Percentiles rank a stretch among this genome's conserved stretches.
Conservation (phyloP, 1,140 invertebrate species). For the Eumeta japonica region DNA sequence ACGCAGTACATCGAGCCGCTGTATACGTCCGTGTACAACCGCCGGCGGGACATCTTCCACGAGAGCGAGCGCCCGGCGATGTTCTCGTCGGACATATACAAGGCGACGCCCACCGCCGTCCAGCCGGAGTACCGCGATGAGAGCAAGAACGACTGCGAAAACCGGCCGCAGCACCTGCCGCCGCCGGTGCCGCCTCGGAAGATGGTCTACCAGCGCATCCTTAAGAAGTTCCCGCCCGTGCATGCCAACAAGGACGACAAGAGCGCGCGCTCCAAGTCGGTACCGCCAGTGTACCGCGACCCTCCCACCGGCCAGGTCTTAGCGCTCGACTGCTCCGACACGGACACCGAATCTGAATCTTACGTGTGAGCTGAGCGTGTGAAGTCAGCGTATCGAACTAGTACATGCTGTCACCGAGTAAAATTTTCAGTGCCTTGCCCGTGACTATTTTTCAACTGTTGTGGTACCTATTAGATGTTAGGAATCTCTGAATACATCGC, state of each 20-base stretch:
- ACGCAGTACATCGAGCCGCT: constrained; percentile 47
- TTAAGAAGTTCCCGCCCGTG: constrained; percentile 53
- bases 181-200: constrained; percentile 52
- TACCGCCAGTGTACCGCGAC: constrained; percentile 40
- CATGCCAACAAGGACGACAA: constrained; percentile 50
- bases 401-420: no score
- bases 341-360: constrained; percentile 54
- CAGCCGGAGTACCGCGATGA: constrained; percentile 32
- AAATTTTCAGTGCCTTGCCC: not conserved
- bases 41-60: constrained; percentile 46
- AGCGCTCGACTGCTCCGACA: constrained; percentile 45
- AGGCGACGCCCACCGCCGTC: constrained; percentile 50
- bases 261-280: constrained; percentile 41
- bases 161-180: constrained; percentile 38
- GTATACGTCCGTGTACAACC: constrained; percentile 47
- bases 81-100: constrained; percentile 48
- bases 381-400: not conserved
- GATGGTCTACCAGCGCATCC: constrained; percentile 46
- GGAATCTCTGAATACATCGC: no score
- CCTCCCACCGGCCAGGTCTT: constrained; percentile 39
- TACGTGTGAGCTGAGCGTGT: constrained; percentile 36
- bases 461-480: no score
- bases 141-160: constrained; percentile 35
- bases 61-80: constrained; percentile 40
- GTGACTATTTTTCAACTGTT: not conserved